Conservation (phyloP, 1,140 invertebrate genomes). For the Bombus waltoni region DNA sequence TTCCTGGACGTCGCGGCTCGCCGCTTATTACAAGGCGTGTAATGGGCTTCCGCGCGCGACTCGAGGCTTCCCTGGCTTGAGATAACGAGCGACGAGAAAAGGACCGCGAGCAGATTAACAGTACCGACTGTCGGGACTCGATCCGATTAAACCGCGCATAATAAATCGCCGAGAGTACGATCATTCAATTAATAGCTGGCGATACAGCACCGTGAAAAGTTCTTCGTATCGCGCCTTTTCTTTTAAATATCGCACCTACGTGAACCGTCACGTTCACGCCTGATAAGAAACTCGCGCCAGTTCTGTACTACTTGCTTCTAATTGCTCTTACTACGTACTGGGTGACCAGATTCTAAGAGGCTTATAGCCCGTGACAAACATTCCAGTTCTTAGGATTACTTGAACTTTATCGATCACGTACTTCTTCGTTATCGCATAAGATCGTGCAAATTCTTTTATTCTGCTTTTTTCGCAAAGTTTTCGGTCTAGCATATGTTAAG, state of each 20-base stretch:
- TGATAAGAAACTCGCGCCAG: conserved; percentile 13
- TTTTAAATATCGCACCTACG: background rate
- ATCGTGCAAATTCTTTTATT: background rate
- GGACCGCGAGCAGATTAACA: conserved; percentile 13
- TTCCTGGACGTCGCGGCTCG: conserved; percentile 14
- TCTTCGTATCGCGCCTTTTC: background rate
- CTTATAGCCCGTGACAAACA: too few relatives aligned
- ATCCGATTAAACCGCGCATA: conserved; percentile 67
- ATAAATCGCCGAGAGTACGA: conserved; percentile 66
- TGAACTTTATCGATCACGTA: background rate
- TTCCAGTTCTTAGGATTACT: too few relatives aligned
- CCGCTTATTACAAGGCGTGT: conserved; percentile 64
- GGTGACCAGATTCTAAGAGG: background rate
- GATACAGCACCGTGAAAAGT: conserved; percentile 54
- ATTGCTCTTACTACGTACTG: background rate
- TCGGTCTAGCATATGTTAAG: background rate
- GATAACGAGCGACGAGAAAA: conserved; percentile 36
- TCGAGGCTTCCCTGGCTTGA: conserved; percentile 2
- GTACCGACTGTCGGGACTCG: conserved; percentile 6
- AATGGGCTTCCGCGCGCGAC: conserved; percentile 62
- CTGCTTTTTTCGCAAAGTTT: too few relatives aligned
- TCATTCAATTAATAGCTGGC: conserved; percentile 72
- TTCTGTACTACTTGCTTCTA: background rate
- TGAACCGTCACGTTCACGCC: background rate
- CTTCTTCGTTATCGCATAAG: background rate